phyloP scores from a whole-genome alignment of 2,113 vertebrate species.

The Reinhardtius hippoglossoides region DNA sequence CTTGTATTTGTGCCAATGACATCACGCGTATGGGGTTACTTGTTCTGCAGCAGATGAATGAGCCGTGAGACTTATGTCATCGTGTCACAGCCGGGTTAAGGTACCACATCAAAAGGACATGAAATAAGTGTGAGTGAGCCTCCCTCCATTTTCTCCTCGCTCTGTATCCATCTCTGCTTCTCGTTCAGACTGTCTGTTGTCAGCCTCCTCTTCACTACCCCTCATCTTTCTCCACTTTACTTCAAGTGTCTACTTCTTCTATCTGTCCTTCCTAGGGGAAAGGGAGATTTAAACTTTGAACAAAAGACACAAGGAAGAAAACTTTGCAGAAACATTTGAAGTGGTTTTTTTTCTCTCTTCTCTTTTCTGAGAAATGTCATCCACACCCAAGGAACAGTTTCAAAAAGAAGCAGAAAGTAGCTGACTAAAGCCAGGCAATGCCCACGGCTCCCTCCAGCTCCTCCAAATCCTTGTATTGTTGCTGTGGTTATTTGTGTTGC shows the following conservation, averaged over 20 bases:
- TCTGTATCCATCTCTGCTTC: conserved; percentile 27
- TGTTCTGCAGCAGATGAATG: conserved; percentile 25
- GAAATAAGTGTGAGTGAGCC: conserved; percentile 36
- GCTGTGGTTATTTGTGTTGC: conserved; percentile 73
- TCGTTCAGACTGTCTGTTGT: conserved; percentile 31
- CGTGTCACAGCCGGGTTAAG: conserved; percentile 51
- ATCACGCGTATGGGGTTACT: conserved; percentile 58
- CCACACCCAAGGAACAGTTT: conserved; percentile 73
- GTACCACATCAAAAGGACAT: conserved; percentile 64
- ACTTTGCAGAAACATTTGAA: conserved; percentile 74
- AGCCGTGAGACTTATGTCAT: conserved; percentile 21
- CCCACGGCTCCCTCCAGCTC: conserved; percentile 67
- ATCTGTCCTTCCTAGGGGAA: conserved; percentile 46
- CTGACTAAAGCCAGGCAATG: conserved; percentile 74
- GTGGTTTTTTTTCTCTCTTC: conserved; percentile 42
- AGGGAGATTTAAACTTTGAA: conserved; percentile 68
- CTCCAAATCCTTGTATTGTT: conserved; percentile 79
- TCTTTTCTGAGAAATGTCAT: conserved; percentile 77
- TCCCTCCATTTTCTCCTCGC: conserved; percentile 11
- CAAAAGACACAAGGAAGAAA: conserved; percentile 60
- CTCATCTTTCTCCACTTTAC: conserved; percentile 48
- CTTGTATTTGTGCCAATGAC: conserved; percentile 42
- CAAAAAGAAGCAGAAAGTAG: conserved; percentile 72
- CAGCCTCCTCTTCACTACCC: conserved; percentile 20
- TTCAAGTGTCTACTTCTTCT: conserved; percentile 11